A percentile compares a stretch with the other conserved stretches of the same genome.
These are phyloP conservation scores for Pycnonotus jocosus DNA, from an alignment of 2,113 vertebrate genomes.

Conservation along the genomic window DNA sequence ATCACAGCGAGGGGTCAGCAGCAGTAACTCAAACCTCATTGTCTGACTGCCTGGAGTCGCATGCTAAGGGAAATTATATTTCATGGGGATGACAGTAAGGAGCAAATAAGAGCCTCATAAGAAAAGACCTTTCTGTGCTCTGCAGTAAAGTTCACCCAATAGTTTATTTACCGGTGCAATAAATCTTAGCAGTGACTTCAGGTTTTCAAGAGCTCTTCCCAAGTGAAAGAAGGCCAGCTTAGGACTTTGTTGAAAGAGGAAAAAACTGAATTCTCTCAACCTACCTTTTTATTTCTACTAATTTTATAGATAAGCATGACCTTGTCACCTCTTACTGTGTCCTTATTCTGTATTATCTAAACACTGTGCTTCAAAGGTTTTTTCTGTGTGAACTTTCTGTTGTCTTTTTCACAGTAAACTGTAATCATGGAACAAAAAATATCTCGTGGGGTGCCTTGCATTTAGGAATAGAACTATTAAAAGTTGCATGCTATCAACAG, in stretches of 20 bases:
- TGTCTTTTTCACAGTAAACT: background rate
- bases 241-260: background rate
- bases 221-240: background rate
- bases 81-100: background rate
- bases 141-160: background rate
- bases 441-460: background rate
- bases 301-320: background rate
- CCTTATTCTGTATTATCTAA: background rate
- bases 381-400: background rate
- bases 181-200: background rate
- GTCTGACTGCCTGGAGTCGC: background rate
- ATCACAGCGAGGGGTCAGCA: background rate
- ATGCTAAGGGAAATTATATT: conserved; percentile 4
- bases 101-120: background rate
- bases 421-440: background rate
- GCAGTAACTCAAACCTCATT: background rate
- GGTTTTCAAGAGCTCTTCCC: background rate
- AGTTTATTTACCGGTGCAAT: background rate
- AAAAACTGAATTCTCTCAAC: background rate
- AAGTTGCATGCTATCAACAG: background rate
- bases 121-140: background rate
- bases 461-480: background rate
- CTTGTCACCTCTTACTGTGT: background rate
- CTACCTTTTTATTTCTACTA: background rate
- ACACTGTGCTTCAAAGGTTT: background rate